A percentile compares a stretch with the other conserved stretches of the same genome.
Evolutionary conservation across 2,888 invertebrate genomes (phyloP).

Genomic region (Mechanitis mazaeus): DNA sequence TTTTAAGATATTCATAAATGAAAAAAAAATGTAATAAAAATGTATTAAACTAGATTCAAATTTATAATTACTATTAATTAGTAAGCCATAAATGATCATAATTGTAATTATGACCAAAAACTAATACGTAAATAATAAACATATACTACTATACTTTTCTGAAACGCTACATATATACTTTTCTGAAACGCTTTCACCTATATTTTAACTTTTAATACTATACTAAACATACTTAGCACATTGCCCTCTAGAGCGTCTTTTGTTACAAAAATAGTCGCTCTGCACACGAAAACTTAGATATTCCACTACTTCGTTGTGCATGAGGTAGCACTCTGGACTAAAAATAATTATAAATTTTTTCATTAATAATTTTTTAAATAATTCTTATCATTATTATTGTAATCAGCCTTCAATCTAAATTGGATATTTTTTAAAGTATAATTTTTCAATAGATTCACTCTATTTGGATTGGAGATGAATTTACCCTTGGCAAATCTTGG

Average conservation of each 20-base stretch:
- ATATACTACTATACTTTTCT: too few species aligned
- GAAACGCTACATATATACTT: slow-evolving; percentile 15
- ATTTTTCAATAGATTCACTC: too few species aligned
- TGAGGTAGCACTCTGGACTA: neutral
- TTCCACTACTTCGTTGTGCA: slow-evolving; percentile 15
- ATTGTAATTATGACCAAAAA: too few species aligned
- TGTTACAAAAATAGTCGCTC: slow-evolving; percentile 31
- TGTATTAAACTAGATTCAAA: too few species aligned
- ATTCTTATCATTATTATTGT: too few species aligned
- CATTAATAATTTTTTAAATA: too few species aligned
- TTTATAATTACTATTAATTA: neutral
- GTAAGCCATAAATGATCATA: too few species aligned
- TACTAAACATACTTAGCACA: slow-evolving; percentile 24
- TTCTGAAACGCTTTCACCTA: slow-evolving; percentile 13
- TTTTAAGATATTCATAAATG: neutral
- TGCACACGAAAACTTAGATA: slow-evolving; percentile 26
- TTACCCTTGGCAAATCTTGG: too few species aligned
- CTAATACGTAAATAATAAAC: too few species aligned
- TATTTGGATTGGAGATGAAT: too few species aligned
- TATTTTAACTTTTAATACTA: slow-evolving; percentile 8
- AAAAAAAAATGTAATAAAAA: neutral
- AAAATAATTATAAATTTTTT: neutral
- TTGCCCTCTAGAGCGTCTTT: slow-evolving; percentile 30
- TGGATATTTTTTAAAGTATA: too few species aligned
- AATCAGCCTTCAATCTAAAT: too few species aligned